A percentile compares a stretch with the other conserved stretches of the same genome.
These are phyloP conservation scores for Melanostigma gelatinosum DNA, from an alignment of 2,113 vertebrate species.

Conservation along the genomic window DNA sequence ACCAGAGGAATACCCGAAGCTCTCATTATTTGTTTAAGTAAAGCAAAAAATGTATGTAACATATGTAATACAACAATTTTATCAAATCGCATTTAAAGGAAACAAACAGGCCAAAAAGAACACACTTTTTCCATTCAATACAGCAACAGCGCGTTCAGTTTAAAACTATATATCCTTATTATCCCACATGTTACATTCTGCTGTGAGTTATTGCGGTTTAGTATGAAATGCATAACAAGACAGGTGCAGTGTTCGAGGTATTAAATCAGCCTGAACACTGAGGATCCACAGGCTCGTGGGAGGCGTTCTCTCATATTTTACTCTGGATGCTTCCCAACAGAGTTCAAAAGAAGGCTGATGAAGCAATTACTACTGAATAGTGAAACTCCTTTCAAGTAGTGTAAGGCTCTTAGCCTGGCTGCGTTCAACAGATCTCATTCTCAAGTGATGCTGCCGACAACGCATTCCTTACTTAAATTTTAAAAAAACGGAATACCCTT, in stretches of 20 bases:
- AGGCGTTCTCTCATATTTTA: neutral
- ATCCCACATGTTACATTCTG: neutral
- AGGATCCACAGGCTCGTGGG: neutral
- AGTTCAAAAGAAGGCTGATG: conserved; percentile 32
- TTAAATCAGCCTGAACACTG: conserved; percentile 1
- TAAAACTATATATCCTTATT: neutral
- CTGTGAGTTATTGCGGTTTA: neutral
- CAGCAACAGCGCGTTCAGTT: neutral
- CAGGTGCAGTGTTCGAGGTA: conserved; percentile 1
- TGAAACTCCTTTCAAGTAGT: conserved; percentile 6
- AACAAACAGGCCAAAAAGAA: neutral
- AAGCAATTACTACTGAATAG: conserved; percentile 16
- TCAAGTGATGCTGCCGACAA: neutral
- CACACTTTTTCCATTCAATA: neutral
- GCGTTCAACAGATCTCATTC: neutral
- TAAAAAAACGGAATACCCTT: neutral
- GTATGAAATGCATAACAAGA: neutral
- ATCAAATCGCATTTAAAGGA: neutral
- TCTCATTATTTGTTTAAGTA: neutral
- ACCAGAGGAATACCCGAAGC: neutral
- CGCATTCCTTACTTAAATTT: neutral
- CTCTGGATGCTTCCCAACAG: neutral
- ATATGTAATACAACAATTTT: neutral
- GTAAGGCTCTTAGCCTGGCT: neutral
- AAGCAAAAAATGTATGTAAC: neutral